Evolutionary conservation across 2,888 invertebrate species (phyloP), one percentile per base, ranked within the genome.

Genomic region (Cheilosia impressa): DNA sequence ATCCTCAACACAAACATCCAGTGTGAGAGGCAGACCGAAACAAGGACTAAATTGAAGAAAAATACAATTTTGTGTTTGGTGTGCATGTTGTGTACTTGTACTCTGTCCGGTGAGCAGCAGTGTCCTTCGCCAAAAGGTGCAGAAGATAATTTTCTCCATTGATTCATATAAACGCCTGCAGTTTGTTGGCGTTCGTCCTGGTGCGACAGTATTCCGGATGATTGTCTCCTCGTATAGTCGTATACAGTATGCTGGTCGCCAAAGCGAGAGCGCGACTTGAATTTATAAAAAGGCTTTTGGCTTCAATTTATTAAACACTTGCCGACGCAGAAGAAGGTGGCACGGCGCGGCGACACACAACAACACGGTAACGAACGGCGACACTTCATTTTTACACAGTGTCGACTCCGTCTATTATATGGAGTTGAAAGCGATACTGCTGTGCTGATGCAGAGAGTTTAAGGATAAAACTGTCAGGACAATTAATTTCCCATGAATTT

Each of bases 401-500:
- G 41, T 52, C 15, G 6, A 57, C 52, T 38, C 53, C 68, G 60
- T 53, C 62, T 45, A 31, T 45, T 17, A 47, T 17, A 58, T 72
- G 66, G 45, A 15, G 47, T 17, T 55, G 22, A 24, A 10, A 22
- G 2, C 17, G 38, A 52, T 24, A 52, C 52, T 43, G 60, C 60
- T 41, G 31, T n/a, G 58, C 62, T 77, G 73, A 45, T 65, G 73
- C 53, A 79, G 53, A 53, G 78, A 53, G 71, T 76, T 79, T 60
- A 66, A 79, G 79, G 75, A 84, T 71, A 34, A 79, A 75, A 84
- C 79, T 65, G 79, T 84, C 79, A 79, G 69, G 84, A 84, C 84
- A 84, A 84, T 84, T 84, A 84, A 84, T 84, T 84, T 84, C 55
- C 79, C 79, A 84, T 84, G 84, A 84, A 79, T 71, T 84, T 84